Base-by-base conservation (phyloP, 53 echinoderm and acorn worm species). In the Patiria pectinifera region DNA sequence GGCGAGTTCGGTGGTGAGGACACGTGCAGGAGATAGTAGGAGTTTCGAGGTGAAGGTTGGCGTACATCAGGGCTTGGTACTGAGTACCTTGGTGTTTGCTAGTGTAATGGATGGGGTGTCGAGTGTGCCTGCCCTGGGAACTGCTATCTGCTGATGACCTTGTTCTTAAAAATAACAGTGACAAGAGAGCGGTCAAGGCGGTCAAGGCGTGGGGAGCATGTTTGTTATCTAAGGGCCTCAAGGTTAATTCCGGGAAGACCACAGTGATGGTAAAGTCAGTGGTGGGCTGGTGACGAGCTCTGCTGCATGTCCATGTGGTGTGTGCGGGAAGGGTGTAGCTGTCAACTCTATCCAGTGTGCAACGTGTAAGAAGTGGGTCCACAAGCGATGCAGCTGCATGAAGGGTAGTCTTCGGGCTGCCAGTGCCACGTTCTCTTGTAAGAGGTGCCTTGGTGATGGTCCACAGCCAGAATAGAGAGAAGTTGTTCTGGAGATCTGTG, bases 241-340 rank as follows among this genome's bases (percentile, higher is more conserved):
- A 83, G 83, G 53, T 83, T 21, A 83, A 83, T 25, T 21, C 62
- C 11, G 58, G 83, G 62, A 83, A 83, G 83, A 83, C 83, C 59
- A 83, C 43, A 48, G 83, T 83, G 83, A 83, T 83, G 83, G 83
- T 83, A 3, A 24, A 59, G 62, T 22, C 59, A 62, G 9, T 11
- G 59, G 83, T 59, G 83, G 49, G 59, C 22, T 13, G 53, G 53
- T 47, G 83, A 62, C 1, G 4, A 78, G 78, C 45, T 78, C 78
- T 78, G 78, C 6, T 78, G 78, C 44, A 78, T 78, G 43, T n/a
- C 60, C 83, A 11, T 83, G 83, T 83, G 58, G 22, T 83, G 83
- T 83, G 83, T 83, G 83, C 24, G 62, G 83, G 49, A 83, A 83
- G 49, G 83, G 83, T 83, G 83, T 83, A 58, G 83, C 59, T 59